Evolutionary conservation across 2,797 vertebrate species (phyloP).

Genomic region (Microcaecilia unicolor): DNA sequence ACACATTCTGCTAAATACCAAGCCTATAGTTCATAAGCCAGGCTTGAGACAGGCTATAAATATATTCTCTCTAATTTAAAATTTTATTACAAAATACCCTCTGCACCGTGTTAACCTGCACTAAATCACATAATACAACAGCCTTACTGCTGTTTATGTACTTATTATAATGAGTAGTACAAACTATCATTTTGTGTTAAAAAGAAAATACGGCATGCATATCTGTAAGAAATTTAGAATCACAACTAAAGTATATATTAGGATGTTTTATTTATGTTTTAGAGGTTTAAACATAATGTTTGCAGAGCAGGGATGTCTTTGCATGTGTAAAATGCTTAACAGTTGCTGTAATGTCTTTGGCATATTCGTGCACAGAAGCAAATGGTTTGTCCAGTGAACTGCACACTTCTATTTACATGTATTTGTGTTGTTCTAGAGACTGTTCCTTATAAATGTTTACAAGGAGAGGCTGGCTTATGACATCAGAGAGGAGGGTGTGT

Average conservation of each 20-base stretch:
- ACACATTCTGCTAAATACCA: slow-evolving; percentile 55
- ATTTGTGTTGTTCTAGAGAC: not conserved
- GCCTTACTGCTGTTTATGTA: slow-evolving; percentile 35
- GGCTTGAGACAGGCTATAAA: slow-evolving; percentile 49
- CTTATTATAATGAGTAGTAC: slow-evolving; percentile 20
- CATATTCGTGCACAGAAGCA: slow-evolving; percentile 7
- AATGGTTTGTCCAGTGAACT: slow-evolving; percentile 9
- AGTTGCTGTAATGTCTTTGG: not conserved
- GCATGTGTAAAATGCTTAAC: slow-evolving; percentile 11
- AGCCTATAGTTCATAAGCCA: slow-evolving; percentile 54
- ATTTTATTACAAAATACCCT: slow-evolving; percentile 56
- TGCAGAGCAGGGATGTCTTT: not conserved
- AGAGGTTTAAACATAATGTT: not conserved
- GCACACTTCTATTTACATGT: slow-evolving; percentile 26
- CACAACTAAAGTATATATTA: too few relatives aligned
- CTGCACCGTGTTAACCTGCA: slow-evolving; percentile 44
- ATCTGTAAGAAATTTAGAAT: slow-evolving; percentile 8
- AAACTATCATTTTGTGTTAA: slow-evolving; percentile 8
- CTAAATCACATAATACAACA: slow-evolving; percentile 47
- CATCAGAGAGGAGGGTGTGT: slow-evolving; percentile 6
- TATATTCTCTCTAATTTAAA: slow-evolving; percentile 54
- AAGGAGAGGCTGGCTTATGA: slow-evolving; percentile 17
- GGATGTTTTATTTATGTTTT: too few relatives aligned
- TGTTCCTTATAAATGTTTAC: not conserved
- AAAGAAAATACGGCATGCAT: not conserved